Conservation (phyloP, 2,888 invertebrate genomes). For the Philopedon plagiatum region DNA sequence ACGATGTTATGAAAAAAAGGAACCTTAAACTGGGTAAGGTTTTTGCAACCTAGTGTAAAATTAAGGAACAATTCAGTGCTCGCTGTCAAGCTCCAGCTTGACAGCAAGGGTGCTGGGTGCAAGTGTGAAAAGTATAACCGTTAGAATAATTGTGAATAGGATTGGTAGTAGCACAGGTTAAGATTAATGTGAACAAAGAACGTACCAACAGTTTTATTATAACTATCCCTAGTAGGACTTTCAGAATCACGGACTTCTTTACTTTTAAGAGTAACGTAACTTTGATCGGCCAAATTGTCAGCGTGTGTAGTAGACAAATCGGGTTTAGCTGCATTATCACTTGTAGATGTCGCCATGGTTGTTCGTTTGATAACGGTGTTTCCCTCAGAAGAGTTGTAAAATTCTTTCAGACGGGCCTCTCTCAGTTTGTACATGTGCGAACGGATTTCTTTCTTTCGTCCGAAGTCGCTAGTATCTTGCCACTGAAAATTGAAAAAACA, state of each 20-base stretch:
- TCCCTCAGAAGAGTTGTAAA: slow-evolving; percentile 71
- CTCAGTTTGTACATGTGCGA: slow-evolving; percentile 88
- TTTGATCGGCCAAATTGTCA: slow-evolving; percentile 82
- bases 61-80: no score
- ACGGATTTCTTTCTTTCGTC: slow-evolving; percentile 88
- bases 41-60: no score
- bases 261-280: slow-evolving; percentile 82
- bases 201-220: slow-evolving; percentile 60
- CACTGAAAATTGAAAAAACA: slow-evolving; percentile 77
- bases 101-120: no score
- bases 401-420: slow-evolving; percentile 83
- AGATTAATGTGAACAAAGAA: no score
- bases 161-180: no score
- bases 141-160: no score
- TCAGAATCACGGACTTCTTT: slow-evolving; percentile 86
- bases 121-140: no score
- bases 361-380: slow-evolving; percentile 58
- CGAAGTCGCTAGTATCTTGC: slow-evolving; percentile 90
- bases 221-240: slow-evolving; percentile 78
- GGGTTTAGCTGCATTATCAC: slow-evolving; percentile 37
- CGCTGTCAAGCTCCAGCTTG: no score
- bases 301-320: slow-evolving; percentile 70
- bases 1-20: no score
- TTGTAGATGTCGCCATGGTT: slow-evolving; percentile 43
- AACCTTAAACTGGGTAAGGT: no score